Percentiles rank a stretch among this genome's conserved stretches.
Conservation (phyloP, 1,140 invertebrate genomes). For the Parasteatoda tepidariorum region DNA sequence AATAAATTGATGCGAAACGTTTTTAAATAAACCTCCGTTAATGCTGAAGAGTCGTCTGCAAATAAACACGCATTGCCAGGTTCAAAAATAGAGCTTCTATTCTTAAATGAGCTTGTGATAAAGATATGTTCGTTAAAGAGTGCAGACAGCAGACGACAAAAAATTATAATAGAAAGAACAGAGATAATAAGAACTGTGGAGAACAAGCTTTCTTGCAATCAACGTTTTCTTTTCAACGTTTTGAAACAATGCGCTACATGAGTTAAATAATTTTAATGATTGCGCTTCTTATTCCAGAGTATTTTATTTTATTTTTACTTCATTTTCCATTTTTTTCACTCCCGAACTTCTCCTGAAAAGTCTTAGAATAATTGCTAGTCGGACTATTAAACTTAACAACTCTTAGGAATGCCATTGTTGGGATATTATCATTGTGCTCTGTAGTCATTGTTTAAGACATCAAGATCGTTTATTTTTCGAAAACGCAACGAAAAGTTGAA, state of each 20-base stretch:
- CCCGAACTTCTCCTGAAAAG: slow-evolving; percentile 9
- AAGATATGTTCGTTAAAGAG: slow-evolving; percentile 56
- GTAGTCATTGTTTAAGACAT: slow-evolving; percentile 58
- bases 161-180: slow-evolving; percentile 36
- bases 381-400: slow-evolving; percentile 61
- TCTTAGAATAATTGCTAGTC: slow-evolving; percentile 57
- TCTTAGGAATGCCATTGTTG: slow-evolving; percentile 58
- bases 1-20: slow-evolving; percentile 58
- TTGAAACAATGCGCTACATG: slow-evolving; percentile 60
- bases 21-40: slow-evolving; percentile 54
- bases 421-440: slow-evolving; percentile 51
- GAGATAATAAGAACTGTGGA: slow-evolving; percentile 49
- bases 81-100: slow-evolving; percentile 58
- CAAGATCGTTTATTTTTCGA: slow-evolving; percentile 59
- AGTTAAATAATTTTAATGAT: slow-evolving; percentile 61
- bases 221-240: slow-evolving; percentile 51
- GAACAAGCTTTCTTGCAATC: slow-evolving; percentile 52
- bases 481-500: slow-evolving; percentile 57
- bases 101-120: slow-evolving; percentile 60
- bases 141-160: slow-evolving; percentile 28
- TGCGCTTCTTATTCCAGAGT: slow-evolving; percentile 47
- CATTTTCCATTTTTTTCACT: background rate
- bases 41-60: slow-evolving; percentile 41
- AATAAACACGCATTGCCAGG: slow-evolving; percentile 59
- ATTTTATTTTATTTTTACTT: slow-evolving; percentile 41